phyloP scores from a whole-genome alignment of 2,888 invertebrate genomes.

The Tipula vernalis region DNA sequence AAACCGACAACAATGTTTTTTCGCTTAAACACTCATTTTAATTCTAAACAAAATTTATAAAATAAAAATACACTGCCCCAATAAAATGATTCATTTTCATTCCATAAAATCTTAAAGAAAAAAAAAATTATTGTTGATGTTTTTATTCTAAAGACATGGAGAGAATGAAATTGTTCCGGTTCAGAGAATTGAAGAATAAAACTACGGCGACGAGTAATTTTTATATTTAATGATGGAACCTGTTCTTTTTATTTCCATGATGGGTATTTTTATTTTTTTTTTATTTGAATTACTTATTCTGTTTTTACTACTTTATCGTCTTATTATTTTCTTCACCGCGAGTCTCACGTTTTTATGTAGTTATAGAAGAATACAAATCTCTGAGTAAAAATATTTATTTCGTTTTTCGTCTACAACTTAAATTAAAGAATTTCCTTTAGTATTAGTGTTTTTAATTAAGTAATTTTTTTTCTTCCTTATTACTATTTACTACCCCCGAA shows the following conservation, averaged over 20 bases:
- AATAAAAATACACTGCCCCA: background rate
- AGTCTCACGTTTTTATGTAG: background rate
- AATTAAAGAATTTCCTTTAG: background rate
- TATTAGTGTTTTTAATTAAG: background rate
- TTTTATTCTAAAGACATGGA: background rate
- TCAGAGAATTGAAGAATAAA: background rate
- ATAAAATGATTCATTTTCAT: constrained; percentile 4
- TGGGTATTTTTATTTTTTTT: background rate
- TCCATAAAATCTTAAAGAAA: background rate
- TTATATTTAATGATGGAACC: background rate
- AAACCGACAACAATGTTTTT: background rate
- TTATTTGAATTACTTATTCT: background rate
- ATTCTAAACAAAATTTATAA: background rate
- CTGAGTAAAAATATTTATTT: background rate
- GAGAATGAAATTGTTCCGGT: background rate
- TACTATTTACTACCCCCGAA: background rate
- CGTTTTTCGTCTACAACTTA: background rate
- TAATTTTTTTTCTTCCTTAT: background rate
- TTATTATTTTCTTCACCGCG: background rate
- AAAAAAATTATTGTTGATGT: background rate
- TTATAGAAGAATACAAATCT: background rate
- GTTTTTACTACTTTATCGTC: background rate
- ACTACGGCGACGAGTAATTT: background rate
- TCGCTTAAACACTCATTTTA: background rate
- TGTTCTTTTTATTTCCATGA: background rate